These are phyloP conservation scores for Pelodiscus sinensis DNA, from an alignment of 2,113 vertebrate genomes.

Conservation along the genomic window DNA sequence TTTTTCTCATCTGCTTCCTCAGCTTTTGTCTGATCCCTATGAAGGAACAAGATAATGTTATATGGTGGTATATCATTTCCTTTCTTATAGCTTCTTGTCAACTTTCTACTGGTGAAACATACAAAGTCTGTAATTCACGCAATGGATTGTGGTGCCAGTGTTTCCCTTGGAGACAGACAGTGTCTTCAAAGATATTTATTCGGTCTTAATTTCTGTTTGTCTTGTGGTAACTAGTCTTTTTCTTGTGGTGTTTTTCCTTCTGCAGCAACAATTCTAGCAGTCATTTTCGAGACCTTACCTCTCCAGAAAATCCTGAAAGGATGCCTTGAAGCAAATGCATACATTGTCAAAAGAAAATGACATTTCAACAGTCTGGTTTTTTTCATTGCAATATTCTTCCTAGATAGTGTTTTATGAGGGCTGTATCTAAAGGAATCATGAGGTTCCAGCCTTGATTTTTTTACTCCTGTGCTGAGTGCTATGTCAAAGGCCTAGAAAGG, in stretches of 20 bases:
- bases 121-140: slow-evolving; percentile 61
- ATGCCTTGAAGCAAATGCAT: not conserved
- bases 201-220: slow-evolving; percentile 47
- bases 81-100: slow-evolving; percentile 43
- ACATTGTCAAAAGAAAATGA: not conserved
- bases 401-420: not conserved
- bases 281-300: not conserved
- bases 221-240: not conserved
- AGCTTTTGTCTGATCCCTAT: slow-evolving; percentile 33
- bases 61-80: slow-evolving; percentile 36
- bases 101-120: slow-evolving; percentile 62
- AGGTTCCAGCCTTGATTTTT: not conserved
- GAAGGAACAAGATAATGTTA: not conserved
- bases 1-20: slow-evolving; percentile 33
- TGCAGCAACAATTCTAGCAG: not conserved
- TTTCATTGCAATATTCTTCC: not conserved
- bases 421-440: not conserved
- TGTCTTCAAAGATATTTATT: not conserved
- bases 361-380: not conserved
- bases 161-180: slow-evolving; percentile 50
- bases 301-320: not conserved
- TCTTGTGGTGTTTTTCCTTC: slow-evolving; percentile 29
- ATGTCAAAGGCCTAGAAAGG: not conserved
- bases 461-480: not conserved
- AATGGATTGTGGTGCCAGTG: slow-evolving; percentile 6